Conservation (phyloP, 2,797 vertebrate genomes). For the Pantherophis alleghaniensis region DNA sequence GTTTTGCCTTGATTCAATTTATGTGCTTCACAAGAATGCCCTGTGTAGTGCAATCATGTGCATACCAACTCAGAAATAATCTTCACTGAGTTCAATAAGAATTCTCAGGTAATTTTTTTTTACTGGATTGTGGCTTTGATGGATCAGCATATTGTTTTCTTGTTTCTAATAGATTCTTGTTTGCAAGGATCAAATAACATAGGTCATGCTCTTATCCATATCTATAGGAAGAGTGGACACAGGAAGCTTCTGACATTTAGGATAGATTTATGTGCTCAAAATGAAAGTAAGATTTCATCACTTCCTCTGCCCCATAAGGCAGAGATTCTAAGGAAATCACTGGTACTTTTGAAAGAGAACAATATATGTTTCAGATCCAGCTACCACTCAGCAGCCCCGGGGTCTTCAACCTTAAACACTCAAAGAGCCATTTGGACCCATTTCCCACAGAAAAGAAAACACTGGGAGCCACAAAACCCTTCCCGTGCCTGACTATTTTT, state of each 20-base stretch:
- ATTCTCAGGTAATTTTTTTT: background rate
- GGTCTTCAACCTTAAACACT: no score
- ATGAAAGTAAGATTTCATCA: background rate
- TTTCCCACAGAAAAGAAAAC: no score
- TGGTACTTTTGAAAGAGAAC: background rate
- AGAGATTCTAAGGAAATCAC: background rate
- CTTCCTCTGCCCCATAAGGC: background rate
- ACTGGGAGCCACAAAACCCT: no score
- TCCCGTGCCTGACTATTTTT: no score
- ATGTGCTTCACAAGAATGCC: background rate
- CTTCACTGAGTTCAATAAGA: background rate
- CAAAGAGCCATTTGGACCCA: no score
- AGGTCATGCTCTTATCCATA: background rate
- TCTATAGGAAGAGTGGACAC: background rate
- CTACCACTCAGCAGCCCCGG: background rate
- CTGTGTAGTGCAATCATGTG: background rate
- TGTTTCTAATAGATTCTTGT: background rate
- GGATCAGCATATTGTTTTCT: background rate
- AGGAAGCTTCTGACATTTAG: background rate
- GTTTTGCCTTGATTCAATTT: background rate
- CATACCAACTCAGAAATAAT: background rate
- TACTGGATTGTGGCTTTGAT: background rate
- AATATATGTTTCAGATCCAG: background rate
- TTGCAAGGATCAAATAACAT: background rate
- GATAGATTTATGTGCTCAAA: background rate